Evolutionary conservation across 2,113 vertebrate genomes (phyloP).

Genomic region (Fregata magnificens): DNA sequence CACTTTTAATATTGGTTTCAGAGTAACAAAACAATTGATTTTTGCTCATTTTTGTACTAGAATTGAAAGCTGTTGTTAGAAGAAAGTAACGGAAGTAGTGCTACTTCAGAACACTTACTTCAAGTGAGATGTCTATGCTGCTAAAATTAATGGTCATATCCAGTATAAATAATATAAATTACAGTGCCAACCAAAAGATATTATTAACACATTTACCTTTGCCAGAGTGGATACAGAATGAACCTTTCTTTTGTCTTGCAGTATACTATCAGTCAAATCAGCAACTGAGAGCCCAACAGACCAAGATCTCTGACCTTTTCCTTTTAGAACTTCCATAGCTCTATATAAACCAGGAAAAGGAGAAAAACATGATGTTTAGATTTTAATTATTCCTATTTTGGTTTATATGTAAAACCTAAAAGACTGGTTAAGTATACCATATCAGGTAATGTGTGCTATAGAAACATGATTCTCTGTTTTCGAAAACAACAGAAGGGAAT

Average conservation of each 20-base stretch:
- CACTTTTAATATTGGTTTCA: neutral
- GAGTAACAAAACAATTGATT: neutral
- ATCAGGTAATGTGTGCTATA: neutral
- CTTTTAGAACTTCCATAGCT: conserved; percentile 87
- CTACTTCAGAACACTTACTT: neutral
- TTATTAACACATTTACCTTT: conserved; percentile 79
- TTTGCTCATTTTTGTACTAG: neutral
- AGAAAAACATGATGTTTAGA: neutral
- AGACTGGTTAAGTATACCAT: neutral
- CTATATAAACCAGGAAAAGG: conserved; percentile 63
- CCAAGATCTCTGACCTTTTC: conserved; percentile 90
- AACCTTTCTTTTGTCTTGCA: conserved; percentile 82
- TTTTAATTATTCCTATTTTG: neutral
- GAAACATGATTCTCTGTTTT: neutral
- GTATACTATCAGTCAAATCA: conserved; percentile 87
- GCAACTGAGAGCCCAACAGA: conserved; percentile 91
- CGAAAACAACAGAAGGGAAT: neutral
- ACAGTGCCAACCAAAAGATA: neutral
- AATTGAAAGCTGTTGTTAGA: neutral
- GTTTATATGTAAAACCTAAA: neutral
- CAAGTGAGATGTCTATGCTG: neutral
- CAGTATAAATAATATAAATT: neutral
- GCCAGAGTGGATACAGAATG: conserved; percentile 91
- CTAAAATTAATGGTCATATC: neutral
- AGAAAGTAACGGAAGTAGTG: neutral